phyloP scores from a whole-genome alignment of 2,113 vertebrate species.

The Kobus ellipsiprymnus region DNA sequence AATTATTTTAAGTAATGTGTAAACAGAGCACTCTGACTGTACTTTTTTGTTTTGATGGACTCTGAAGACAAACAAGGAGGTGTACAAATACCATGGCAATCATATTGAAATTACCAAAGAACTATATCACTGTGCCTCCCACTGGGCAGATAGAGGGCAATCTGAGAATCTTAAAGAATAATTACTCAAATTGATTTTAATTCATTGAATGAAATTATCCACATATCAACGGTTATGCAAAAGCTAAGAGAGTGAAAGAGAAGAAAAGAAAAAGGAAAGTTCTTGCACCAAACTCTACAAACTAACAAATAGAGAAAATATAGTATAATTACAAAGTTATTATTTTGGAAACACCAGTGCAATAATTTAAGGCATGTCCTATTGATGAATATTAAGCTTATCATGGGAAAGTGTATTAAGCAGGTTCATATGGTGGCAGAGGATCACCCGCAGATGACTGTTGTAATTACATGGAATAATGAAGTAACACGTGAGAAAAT shows the following conservation, averaged over 20 bases:
- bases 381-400: neutral
- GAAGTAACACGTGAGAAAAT: neutral
- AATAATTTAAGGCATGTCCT: neutral
- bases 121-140: neutral
- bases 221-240: neutral
- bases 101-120: neutral
- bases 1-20: neutral
- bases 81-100: neutral
- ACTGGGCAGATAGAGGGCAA: neutral
- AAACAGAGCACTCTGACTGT: neutral
- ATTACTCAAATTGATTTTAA: neutral
- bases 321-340: neutral
- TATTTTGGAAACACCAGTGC: neutral
- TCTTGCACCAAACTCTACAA: neutral
- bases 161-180: neutral
- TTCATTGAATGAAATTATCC: neutral
- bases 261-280: neutral
- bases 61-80: neutral
- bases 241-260: neutral
- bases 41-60: neutral
- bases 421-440: neutral
- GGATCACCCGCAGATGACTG: neutral
- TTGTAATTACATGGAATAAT: neutral
- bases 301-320: neutral
- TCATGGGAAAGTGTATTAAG: neutral